These are phyloP conservation scores for Stichopus chloronotus DNA, from an alignment of 35 echinoderm and acorn worm genomes.

Conservation along the genomic window DNA sequence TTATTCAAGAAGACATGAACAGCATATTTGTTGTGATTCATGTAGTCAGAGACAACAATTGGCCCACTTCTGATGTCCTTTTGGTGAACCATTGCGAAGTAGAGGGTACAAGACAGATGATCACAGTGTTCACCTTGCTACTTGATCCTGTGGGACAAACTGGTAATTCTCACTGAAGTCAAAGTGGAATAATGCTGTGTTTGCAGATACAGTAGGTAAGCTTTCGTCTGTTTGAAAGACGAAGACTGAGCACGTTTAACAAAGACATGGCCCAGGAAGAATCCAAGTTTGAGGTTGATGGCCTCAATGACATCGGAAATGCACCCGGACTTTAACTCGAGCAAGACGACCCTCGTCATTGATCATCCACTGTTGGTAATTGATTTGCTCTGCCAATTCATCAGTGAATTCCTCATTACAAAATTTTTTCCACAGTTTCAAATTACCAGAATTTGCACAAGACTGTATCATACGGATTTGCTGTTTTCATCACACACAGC, in stretches of 20 bases:
- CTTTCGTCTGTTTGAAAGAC: not conserved
- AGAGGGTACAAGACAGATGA: no score
- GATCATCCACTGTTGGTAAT: constrained; percentile 53
- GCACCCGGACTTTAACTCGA: not conserved
- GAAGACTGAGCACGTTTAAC: not conserved
- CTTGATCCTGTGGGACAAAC: constrained; percentile 53
- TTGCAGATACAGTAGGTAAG: not conserved
- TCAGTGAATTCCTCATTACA: constrained; percentile 48
- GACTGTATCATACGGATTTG: not conserved
- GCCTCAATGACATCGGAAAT: no score
- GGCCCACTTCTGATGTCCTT: constrained; percentile 39
- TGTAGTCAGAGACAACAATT: no score
- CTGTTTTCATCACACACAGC: constrained; percentile 44
- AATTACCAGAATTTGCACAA: constrained; percentile 42
- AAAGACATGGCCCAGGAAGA: no score
- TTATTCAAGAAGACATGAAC: no score
- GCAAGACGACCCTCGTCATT: no score
- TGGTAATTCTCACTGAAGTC: no score
- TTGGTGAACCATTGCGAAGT: constrained; percentile 3
- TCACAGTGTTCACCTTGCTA: constrained; percentile 33
- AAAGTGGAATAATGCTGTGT: no score
- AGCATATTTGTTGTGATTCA: no score
- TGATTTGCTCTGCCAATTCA: constrained; percentile 53
- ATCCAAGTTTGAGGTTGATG: no score
- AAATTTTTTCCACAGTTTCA: constrained; percentile 27